Evolutionary conservation across 1,140 invertebrate genomes (phyloP).

Genomic region (Coelopa frigida): DNA sequence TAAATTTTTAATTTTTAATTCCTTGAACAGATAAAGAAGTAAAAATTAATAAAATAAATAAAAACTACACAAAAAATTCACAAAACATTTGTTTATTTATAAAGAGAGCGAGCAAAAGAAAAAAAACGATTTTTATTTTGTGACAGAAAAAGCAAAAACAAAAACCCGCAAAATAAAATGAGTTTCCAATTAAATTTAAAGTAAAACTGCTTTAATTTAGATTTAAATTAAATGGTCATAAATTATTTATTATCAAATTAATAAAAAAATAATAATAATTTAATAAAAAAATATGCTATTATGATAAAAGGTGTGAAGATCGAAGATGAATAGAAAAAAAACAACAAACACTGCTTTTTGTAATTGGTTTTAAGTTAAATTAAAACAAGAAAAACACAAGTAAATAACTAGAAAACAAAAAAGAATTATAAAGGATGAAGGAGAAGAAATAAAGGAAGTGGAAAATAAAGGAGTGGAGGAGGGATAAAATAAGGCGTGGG

Average conservation of each 20-base stretch:
- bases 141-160: no score
- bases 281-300: conserved; percentile 6
- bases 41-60: no score
- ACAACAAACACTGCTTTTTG: conserved; percentile 15
- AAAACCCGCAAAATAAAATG: background rate
- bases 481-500: no score
- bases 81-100: no score
- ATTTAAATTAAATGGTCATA: no score
- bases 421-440: background rate
- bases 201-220: conserved; percentile 8
- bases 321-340: conserved; percentile 8
- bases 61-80: no score
- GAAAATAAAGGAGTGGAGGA: conserved; percentile 1
- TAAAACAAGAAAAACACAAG: conserved; percentile 8
- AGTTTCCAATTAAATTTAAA: conserved; percentile 4
- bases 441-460: background rate
- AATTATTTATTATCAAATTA: no score
- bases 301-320: conserved; percentile 3
- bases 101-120: no score
- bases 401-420: background rate
- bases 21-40: no score
- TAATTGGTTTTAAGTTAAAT: conserved; percentile 11
- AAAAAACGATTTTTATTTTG: no score
- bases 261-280: conserved; percentile 7
- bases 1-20: no score